Evolutionary conservation across 2,113 vertebrate genomes (phyloP).

Genomic region (Orycteropus afer): DNA sequence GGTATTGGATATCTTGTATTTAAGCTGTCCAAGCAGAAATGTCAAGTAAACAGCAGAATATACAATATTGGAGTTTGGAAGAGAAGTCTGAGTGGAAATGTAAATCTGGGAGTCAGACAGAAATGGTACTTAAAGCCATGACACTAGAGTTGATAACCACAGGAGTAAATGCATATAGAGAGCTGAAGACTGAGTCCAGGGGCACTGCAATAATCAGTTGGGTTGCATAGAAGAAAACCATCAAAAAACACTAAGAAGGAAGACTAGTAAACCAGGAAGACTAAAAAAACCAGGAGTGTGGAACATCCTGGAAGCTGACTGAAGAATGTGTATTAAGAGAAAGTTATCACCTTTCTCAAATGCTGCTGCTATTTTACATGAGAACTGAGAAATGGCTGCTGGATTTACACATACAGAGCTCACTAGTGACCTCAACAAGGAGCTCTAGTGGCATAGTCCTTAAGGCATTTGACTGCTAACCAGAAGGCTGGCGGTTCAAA

Average conservation of each 20-base stretch:
- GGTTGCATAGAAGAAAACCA: neutral
- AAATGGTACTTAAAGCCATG: neutral
- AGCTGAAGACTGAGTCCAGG: neutral
- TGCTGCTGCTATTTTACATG: neutral
- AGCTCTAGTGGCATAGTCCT: too few species aligned
- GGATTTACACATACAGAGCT: neutral
- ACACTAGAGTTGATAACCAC: neutral
- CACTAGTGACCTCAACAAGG: neutral
- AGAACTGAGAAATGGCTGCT: neutral
- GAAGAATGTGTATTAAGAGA: neutral
- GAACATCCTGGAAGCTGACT: neutral
- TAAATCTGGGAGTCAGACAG: neutral
- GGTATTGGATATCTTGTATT: neutral
- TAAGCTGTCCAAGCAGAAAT: neutral
- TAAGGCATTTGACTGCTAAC: too few species aligned
- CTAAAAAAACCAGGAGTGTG: neutral
- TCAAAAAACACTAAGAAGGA: neutral
- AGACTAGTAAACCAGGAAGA: neutral
- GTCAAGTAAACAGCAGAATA: neutral
- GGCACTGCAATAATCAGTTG: neutral
- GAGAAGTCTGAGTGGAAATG: slow-evolving; percentile 3
- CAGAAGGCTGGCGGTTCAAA: too few species aligned
- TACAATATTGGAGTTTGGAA: neutral
- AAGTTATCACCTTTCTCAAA: neutral
- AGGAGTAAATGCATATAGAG: neutral